Percentiles rank a stretch among this genome's conserved stretches.
Evolutionary conservation across 2,113 vertebrate genomes (phyloP).

Genomic region (Entomyzon cyanotis): DNA sequence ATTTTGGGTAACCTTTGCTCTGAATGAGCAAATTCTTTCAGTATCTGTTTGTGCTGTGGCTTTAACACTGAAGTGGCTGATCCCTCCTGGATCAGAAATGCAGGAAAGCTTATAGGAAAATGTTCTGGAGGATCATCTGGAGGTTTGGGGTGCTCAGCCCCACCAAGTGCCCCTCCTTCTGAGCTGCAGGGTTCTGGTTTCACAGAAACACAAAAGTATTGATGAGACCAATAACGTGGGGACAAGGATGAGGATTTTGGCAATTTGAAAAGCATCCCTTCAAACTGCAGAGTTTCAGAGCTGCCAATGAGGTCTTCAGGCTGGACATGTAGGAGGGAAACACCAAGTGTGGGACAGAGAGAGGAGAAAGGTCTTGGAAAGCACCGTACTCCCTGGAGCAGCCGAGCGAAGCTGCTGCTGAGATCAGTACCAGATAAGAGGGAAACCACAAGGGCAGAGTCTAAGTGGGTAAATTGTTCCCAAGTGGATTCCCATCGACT

Average conservation of each 20-base stretch:
- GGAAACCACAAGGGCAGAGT: constrained; percentile 12
- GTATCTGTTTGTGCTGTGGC: neutral
- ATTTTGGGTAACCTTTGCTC: neutral
- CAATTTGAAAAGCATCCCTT: neutral
- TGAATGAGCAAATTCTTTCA: neutral
- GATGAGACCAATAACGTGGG: neutral
- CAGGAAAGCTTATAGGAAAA: neutral
- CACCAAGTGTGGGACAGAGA: neutral
- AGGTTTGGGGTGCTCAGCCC: neutral
- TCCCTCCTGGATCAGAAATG: neutral
- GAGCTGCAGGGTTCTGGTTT: neutral
- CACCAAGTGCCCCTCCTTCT: neutral
- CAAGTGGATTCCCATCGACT: constrained; percentile 21
- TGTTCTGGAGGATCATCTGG: neutral
- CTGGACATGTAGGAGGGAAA: neutral
- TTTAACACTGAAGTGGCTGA: neutral
- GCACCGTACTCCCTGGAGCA: rapidly evolving
- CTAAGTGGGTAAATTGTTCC: constrained; percentile 46
- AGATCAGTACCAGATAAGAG: constrained; percentile 24
- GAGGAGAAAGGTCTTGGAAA: neutral
- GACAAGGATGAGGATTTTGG: neutral
- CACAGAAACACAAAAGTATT: neutral
- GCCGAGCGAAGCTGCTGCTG: neutral
- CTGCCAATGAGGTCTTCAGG: rapidly evolving
- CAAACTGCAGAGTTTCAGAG: neutral